Evolutionary conservation across 2,797 vertebrate species (phyloP).

Genomic region (Esox masquinongy): DNA sequence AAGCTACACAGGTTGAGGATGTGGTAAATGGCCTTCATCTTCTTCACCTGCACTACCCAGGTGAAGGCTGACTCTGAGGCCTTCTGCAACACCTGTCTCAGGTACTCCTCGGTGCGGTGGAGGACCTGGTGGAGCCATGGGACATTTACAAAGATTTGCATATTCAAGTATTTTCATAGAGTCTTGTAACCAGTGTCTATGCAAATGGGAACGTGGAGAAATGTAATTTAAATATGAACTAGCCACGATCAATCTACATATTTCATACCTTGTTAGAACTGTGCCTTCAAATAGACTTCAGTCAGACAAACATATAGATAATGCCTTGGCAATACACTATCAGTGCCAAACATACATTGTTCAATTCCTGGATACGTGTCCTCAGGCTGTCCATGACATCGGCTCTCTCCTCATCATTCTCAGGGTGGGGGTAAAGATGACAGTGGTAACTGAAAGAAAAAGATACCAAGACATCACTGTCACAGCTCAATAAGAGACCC

Average conservation of each 20-base stretch:
- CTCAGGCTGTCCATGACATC: conserved; percentile 87
- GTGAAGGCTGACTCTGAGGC: conserved; percentile 88
- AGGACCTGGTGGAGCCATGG: conserved; percentile 80
- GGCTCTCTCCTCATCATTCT: conserved; percentile 83
- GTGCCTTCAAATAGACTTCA: background rate
- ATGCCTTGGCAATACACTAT: background rate
- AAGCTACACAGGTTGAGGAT: conserved; percentile 97
- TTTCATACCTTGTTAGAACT: background rate
- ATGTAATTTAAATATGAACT: background rate
- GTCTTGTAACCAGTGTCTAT: background rate
- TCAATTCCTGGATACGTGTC: conserved; percentile 91
- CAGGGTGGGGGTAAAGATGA: conserved; percentile 93
- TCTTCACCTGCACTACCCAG: conserved; percentile 91
- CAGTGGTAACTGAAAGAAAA: conserved; percentile 87
- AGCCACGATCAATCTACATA: background rate
- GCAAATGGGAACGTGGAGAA: background rate
- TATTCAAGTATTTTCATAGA: background rate
- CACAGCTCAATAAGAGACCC: background rate
- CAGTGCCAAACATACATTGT: conserved; percentile 76
- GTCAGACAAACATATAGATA: background rate
- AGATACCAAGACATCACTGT: conserved; percentile 5
- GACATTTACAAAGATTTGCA: background rate
- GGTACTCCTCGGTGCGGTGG: conserved; percentile 92
- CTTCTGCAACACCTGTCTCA: conserved; percentile 91
- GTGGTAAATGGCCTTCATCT: conserved; percentile 98